Conservation (phyloP, 2,797 vertebrate genomes). For the Sebastolobus alascanus region DNA sequence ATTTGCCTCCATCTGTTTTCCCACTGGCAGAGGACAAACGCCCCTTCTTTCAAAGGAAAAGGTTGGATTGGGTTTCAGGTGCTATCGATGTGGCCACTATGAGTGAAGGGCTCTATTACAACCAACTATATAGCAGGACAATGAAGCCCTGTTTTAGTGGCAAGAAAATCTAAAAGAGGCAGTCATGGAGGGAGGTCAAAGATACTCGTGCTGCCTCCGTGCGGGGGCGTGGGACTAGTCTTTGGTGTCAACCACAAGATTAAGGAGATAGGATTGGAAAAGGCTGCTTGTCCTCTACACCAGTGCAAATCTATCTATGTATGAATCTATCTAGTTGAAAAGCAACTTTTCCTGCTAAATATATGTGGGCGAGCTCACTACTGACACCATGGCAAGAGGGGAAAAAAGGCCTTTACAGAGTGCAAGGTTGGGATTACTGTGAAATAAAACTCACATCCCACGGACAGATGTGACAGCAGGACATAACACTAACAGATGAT, state of each 20-base stretch:
- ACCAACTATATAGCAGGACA: conserved; percentile 74
- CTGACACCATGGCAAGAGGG: not conserved
- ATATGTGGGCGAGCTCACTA: conserved; percentile 7
- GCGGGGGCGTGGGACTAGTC: conserved; percentile 67
- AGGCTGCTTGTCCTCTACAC: not conserved
- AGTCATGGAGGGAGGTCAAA: conserved; percentile 64
- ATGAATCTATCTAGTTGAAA: conserved; percentile 1
- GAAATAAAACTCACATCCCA: conserved; percentile 56
- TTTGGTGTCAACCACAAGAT: conserved; percentile 49
- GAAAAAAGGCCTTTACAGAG: conserved; percentile 20
- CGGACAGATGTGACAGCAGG: conserved; percentile 63
- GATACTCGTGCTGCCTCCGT: conserved; percentile 48
- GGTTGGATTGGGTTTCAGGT: conserved; percentile 78
- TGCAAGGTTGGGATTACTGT: conserved; percentile 27
- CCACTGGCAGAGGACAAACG: conserved; percentile 74
- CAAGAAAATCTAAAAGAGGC: conserved; percentile 49
- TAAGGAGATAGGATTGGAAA: conserved; percentile 32
- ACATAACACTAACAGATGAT: conserved; percentile 62
- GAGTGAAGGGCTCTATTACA: conserved; percentile 78
- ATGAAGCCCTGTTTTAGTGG: conserved; percentile 78
- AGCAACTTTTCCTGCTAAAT: conserved; percentile 17
- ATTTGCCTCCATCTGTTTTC: conserved; percentile 69
- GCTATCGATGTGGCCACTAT: conserved; percentile 65
- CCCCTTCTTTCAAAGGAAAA: conserved; percentile 69
- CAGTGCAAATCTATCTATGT: conserved; percentile 11